Base-by-base conservation (phyloP, 2,797 vertebrate species). In the Rallus crepitans region DNA sequence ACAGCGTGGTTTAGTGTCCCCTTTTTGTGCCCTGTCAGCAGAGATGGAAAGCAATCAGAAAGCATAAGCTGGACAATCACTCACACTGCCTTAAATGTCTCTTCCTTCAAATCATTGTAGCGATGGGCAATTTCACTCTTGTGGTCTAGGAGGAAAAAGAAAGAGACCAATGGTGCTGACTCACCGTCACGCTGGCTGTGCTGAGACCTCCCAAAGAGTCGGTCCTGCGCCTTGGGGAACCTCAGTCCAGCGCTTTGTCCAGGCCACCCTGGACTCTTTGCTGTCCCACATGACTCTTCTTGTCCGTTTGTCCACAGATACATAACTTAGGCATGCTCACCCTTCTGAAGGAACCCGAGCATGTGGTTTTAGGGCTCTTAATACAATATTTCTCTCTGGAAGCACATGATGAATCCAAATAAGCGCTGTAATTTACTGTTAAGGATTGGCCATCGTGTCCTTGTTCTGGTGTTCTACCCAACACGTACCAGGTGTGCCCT, bases 121-220 rank as follows among this genome's bases (percentile, higher is more conserved):
- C 93, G 96, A 45, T 78, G 96, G 71, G 92, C 96, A 23, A 97
- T 96, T 0, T 95, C 93, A 14, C 95, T 97, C 92, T 97, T 96
- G 94, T 97, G 81, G 2, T 92, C 96, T 96, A 31, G 81, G 31
- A 70, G 48, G 66, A 11, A 79, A 90, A 87, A 5, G 25, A 63
- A 7, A 65, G 69, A 55, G 21, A 71, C 35, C 4, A 12, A 3
- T 48, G 69, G 81, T 19, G 42, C 5, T 82, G 15, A 1, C 4
- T 82, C 17, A 1, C 25, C 8, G 59, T 33, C n/a, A 45, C 7
- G 1, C 13, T 2, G 11, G 25, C 72, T 71, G 37, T 48, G 73
- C 70, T 19, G 9, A 56, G 28, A 16, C 11, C 23, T n/a, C 28
- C 89, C 9, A 2, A 28, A 7, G n/a, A 53, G 45, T 1, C 6